Base-by-base conservation (phyloP, 2,888 invertebrate genomes). In the Hypolimnas misippus region DNA sequence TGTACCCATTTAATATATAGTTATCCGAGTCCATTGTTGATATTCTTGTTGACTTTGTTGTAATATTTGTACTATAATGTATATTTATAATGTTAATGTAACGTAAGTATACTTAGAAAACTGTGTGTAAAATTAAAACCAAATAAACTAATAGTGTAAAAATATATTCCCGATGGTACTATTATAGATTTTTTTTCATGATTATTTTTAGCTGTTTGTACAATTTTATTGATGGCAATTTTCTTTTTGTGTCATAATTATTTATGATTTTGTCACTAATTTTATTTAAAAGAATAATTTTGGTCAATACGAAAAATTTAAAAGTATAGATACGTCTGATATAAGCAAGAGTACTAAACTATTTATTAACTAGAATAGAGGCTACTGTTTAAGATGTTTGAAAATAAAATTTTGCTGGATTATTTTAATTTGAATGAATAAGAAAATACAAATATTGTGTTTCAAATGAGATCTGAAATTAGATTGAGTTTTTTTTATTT, bases 21-120 rank as follows among this genome's bases (percentile, higher is more conserved):
- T 82, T 81, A 84, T 79, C 19, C 76, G 75, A 86, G 91, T 91
- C 90, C 90, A 92, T 91, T 91, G 91, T 92, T 91, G 87, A 89
- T 90, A 89, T 89, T 90, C 90, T 90, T 91, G 91, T 92, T 92
- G 86, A 89, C 83, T 89, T 89, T 90, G 84, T 84, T 89, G 86
- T 91, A 89, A 86, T 69, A 68, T 69, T 73, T 75, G 72, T 75
- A 71, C 71, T 51, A 71, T 71, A 74, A 70, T 73, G 59, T 65
- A 63, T 52, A 62, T 51, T 59, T 49, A 49, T 49, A 29, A 49
- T 49, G 8, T 12, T 14, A 49, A 25, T 25, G 10, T 49, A 25
- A 49, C 25, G 14, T 49, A 49, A 49, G 29, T 14, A 49, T 29
- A 29, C 12, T 25, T 25, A 49, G 29, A 14, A 8, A 25, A 49